Evolutionary conservation across 1,140 invertebrate genomes (phyloP).

Genomic region (Lanistes nyassanus): DNA sequence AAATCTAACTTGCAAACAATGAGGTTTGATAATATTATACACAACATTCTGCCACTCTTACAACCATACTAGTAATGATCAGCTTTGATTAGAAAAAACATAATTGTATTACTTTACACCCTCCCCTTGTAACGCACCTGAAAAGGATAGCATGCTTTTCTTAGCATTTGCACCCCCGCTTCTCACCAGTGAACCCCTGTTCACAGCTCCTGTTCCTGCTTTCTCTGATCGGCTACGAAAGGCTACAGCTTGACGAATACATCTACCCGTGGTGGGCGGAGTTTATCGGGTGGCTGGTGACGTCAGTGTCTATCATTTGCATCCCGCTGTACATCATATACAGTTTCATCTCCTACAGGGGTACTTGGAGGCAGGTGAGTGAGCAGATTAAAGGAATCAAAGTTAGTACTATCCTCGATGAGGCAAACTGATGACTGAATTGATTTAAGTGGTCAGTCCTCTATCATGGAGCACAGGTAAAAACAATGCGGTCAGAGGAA

Average conservation of each 20-base stretch:
- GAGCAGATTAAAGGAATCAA: not conserved
- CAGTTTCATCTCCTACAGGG: slow-evolving; percentile 62
- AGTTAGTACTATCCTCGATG: not conserved
- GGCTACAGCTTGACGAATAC: slow-evolving; percentile 53
- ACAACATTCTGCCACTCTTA: too few relatives aligned
- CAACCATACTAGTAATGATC: too few relatives aligned
- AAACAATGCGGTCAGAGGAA: too few relatives aligned
- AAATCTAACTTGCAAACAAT: too few relatives aligned
- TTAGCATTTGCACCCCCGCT: too few relatives aligned
- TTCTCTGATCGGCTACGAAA: slow-evolving; percentile 41
- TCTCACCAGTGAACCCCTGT: too few relatives aligned
- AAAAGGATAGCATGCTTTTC: too few relatives aligned
- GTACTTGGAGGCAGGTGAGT: slow-evolving; percentile 54
- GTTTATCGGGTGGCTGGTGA: slow-evolving; percentile 73
- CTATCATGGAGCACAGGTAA: too few relatives aligned
- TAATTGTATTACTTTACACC: too few relatives aligned
- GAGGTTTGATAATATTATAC: too few relatives aligned
- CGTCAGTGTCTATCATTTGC: slow-evolving; percentile 71
- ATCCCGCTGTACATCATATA: slow-evolving; percentile 73
- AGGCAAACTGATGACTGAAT: not conserved
- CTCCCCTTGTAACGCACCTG: too few relatives aligned
- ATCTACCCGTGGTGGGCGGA: slow-evolving; percentile 74
- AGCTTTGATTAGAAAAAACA: too few relatives aligned
- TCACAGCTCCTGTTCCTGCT: slow-evolving; percentile 46
- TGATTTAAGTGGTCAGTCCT: not conserved